These are phyloP conservation scores for Pseudobourletiella spinata DNA, from an alignment of 1,140 invertebrate species.

Conservation along the genomic window DNA sequence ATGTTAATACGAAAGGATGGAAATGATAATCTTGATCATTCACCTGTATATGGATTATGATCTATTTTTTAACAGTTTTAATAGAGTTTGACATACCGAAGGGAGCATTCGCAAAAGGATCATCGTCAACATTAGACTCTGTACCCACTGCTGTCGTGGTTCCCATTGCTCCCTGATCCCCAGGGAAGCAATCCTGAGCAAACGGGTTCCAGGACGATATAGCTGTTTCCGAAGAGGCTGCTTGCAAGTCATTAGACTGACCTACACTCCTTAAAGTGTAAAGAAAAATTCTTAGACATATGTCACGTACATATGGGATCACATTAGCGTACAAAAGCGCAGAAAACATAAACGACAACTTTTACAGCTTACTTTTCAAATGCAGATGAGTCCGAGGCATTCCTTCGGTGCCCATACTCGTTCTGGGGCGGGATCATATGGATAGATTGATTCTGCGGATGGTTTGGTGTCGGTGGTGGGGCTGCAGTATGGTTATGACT, in stretches of 20 bases:
- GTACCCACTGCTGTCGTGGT: not conserved
- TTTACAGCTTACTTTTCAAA: conserved; percentile 70
- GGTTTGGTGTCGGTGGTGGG: not conserved
- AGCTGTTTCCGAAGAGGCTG: conserved; percentile 16
- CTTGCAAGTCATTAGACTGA: conserved; percentile 9
- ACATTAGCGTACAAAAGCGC: not conserved
- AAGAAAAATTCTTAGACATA: not conserved
- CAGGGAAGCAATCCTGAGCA: conserved; percentile 21
- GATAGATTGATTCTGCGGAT: conserved; percentile 4
- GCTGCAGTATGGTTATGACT: not conserved
- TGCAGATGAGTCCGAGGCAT: conserved; percentile 77
- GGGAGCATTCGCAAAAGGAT: conserved; percentile 32
- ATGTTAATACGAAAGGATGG: too few relatives aligned
- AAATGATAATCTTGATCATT: too few relatives aligned
- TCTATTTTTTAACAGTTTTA: too few relatives aligned
- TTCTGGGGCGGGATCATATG: conserved; percentile 41
- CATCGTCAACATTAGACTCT: conserved; percentile 16
- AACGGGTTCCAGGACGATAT: conserved; percentile 27
- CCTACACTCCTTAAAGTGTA: not conserved
- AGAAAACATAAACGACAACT: too few relatives aligned
- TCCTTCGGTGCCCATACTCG: conserved; percentile 53
- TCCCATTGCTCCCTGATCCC: not conserved
- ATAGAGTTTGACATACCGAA: conserved; percentile 28
- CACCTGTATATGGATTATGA: too few relatives aligned
- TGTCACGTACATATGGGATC: not conserved